phyloP scores from a whole-genome alignment of 2,888 invertebrate species.

The Galerucella nymphaeae region DNA sequence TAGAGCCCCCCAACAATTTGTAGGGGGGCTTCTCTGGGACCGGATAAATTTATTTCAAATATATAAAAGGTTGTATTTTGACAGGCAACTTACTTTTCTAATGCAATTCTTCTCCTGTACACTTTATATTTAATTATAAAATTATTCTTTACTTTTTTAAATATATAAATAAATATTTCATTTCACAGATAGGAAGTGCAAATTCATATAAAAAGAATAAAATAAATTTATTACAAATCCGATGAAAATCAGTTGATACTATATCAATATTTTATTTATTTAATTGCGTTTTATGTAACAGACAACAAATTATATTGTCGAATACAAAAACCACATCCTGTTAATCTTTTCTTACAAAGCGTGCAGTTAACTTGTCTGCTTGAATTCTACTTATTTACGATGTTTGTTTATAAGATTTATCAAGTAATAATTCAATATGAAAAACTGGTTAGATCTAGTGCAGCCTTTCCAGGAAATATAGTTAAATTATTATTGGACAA shows the following conservation, averaged over 20 bases:
- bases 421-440: too few relatives aligned
- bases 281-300: constrained; percentile 8
- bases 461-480: too few relatives aligned
- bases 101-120: too few relatives aligned
- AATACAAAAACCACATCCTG: constrained; percentile 13
- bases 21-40: too few relatives aligned
- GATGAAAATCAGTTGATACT: neutral
- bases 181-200: neutral
- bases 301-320: neutral
- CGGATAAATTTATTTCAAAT: too few relatives aligned
- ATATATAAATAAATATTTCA: neutral
- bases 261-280: neutral
- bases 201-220: neutral
- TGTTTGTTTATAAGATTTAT: neutral
- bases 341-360: neutral
- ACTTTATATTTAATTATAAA: neutral
- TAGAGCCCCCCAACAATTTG: too few relatives aligned
- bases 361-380: constrained; percentile 10
- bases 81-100: too few relatives aligned
- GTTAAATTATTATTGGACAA: too few relatives aligned
- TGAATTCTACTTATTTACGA: neutral
- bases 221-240: neutral
- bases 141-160: neutral
- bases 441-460: too few relatives aligned
- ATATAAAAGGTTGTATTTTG: too few relatives aligned